Evolutionary conservation across 2,797 vertebrate genomes (phyloP).

Genomic region (Diceros bicornis): DNA sequence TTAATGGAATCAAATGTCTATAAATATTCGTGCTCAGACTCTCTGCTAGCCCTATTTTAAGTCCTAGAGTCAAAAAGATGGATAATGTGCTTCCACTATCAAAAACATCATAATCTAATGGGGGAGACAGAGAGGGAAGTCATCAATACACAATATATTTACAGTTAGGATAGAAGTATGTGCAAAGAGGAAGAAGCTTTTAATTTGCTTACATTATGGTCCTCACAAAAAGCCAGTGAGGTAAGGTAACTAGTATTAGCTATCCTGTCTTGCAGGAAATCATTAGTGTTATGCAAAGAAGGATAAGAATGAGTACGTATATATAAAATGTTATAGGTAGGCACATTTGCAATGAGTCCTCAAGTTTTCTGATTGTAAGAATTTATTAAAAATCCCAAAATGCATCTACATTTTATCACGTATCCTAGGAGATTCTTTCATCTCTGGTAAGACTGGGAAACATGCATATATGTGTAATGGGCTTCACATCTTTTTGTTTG

Average conservation of each 20-base stretch:
- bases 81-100: neutral
- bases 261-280: neutral
- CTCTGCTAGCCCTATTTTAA: neutral
- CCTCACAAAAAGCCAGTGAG: neutral
- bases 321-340: neutral
- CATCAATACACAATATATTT: neutral
- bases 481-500: neutral
- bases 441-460: neutral
- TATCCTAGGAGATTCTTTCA: neutral
- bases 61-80: neutral
- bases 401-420: neutral
- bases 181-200: neutral
- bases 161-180: neutral
- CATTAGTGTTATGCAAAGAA: neutral
- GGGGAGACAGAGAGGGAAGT: neutral
- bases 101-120: neutral
- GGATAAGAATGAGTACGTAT: neutral
- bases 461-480: neutral
- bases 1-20: neutral
- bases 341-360: neutral
- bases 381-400: neutral
- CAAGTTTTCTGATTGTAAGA: neutral
- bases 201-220: neutral
- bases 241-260: neutral
- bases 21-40: neutral